Base-by-base conservation (phyloP, 1,140 invertebrate species). In the Samia ricini region DNA sequence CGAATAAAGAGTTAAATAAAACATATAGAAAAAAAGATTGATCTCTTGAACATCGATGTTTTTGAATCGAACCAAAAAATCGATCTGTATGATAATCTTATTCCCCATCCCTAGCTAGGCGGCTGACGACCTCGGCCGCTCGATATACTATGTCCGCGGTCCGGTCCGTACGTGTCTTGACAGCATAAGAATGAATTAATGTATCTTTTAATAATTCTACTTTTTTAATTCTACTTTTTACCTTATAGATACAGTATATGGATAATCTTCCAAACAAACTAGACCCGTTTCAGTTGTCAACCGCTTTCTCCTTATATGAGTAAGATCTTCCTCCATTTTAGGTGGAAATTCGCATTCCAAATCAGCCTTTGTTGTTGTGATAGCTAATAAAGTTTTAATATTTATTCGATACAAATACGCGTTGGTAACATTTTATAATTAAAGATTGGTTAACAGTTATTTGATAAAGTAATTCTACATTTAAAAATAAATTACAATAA, bases 311-410 rank as follows among this genome's bases (percentile, higher is more conserved):
- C 87, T 74, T 0, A 85, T 20, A 23, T 87, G 83, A 7, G 83
- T 85, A 12, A 88, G 61, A 24, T 89, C 85, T 71, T 87, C 81
- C 49, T 88, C 85, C 63, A 68, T 71, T 67, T 81, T 88, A 29
- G 87, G 87, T 3, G 85, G 87, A 55, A 89, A 88, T 56, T 89
- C 87, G 52, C 87, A 89, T 82, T 88, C 87, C 60, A 88, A 67
- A 5, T 88, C 83, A 0, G 71, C 1, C 56, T 64, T 74, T 0
- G 42, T 10, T 19, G 75, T 79, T 33, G 74, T 75, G 3, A 64
- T 51, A 52, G 61, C 63, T 71, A 33, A 20, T 56, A 52, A 20
- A 58, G 12, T 48, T 10, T 48, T n/a, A n/a, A n/a, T n/a, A n/a
- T n/a, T n/a, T n/a, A n/a, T n/a, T n/a, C n/a, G n/a, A n/a, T n/a